These are phyloP conservation scores for Nephrotoma flavescens DNA, from an alignment of 2,888 invertebrate species.

Conservation along the genomic window DNA sequence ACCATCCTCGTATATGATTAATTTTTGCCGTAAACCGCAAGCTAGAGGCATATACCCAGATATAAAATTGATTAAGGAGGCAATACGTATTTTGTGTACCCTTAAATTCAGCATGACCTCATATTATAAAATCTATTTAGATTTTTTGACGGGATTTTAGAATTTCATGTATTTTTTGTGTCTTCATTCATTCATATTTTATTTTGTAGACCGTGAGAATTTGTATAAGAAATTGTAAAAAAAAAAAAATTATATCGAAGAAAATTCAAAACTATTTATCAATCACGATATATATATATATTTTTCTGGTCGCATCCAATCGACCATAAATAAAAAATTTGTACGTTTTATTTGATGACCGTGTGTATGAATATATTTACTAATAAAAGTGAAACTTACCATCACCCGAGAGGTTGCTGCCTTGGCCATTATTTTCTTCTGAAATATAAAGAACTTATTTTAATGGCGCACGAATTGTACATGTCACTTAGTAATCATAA, in stretches of 20 bases:
- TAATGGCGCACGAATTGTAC: not conserved
- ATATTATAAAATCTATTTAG: too few species aligned
- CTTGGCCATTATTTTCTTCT: constrained; percentile 31
- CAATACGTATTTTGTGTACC: too few species aligned
- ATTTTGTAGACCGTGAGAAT: not conserved
- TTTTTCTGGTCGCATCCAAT: not conserved
- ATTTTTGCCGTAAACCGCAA: too few species aligned
- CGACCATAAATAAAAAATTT: not conserved
- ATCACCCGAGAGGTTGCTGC: constrained; percentile 27
- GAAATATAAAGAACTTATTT: constrained; percentile 14
- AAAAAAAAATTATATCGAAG: not conserved
- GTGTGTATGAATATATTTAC: not conserved
- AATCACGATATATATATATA: not conserved
- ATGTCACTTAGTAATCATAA: not conserved
- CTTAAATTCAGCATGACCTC: too few species aligned
- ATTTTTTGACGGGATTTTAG: too few species aligned
- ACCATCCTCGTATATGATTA: too few species aligned
- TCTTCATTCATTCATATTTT: not conserved
- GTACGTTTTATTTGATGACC: not conserved
- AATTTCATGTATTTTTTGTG: too few species aligned
- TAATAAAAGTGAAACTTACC: constrained; percentile 21
- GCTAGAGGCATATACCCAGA: too few species aligned
- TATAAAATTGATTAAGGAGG: too few species aligned
- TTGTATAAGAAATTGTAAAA: not conserved
- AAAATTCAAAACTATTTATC: not conserved